These are phyloP conservation scores for Agrochola macilenta DNA, from an alignment of 2,888 invertebrate genomes.

Conservation along the genomic window DNA sequence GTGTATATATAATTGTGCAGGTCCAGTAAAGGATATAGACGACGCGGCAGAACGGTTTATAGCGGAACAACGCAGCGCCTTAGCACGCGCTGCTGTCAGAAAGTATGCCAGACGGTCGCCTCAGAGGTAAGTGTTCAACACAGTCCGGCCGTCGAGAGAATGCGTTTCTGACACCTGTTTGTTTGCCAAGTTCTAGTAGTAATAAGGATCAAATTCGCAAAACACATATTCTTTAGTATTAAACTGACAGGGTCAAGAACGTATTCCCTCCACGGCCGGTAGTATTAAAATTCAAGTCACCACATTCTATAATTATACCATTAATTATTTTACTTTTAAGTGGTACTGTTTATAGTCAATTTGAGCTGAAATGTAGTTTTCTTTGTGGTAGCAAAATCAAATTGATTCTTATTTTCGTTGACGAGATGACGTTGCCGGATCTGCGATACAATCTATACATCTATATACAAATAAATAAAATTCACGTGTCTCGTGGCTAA, in stretches of 20 bases:
- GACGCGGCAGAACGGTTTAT: constrained; percentile 88
- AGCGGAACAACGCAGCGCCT: constrained; percentile 84
- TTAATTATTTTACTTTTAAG: background rate
- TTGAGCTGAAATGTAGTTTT: background rate
- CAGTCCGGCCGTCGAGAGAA: too few relatives aligned
- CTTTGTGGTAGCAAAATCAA: background rate
- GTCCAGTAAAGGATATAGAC: constrained; percentile 85
- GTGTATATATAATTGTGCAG: constrained; percentile 61
- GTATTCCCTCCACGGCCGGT: too few relatives aligned
- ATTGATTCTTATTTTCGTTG: background rate
- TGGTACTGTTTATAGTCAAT: background rate
- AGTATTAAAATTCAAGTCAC: too few relatives aligned
- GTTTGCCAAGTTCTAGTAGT: too few relatives aligned
- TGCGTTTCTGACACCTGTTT: too few relatives aligned
- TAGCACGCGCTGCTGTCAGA: constrained; percentile 78
- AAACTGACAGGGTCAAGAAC: too few relatives aligned
- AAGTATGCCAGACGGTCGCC: constrained; percentile 52
- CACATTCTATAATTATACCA: too few relatives aligned
- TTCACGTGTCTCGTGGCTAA: too few relatives aligned
- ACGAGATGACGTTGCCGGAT: background rate
- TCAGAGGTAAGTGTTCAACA: constrained; percentile 47
- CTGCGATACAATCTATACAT: background rate
- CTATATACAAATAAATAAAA: too few relatives aligned
- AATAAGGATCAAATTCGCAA: too few relatives aligned
- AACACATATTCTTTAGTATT: too few relatives aligned